Evolutionary conservation across 2,797 vertebrate species (phyloP), one percentile per base, ranked within the genome.

Genomic region (Forpus xanthops): DNA sequence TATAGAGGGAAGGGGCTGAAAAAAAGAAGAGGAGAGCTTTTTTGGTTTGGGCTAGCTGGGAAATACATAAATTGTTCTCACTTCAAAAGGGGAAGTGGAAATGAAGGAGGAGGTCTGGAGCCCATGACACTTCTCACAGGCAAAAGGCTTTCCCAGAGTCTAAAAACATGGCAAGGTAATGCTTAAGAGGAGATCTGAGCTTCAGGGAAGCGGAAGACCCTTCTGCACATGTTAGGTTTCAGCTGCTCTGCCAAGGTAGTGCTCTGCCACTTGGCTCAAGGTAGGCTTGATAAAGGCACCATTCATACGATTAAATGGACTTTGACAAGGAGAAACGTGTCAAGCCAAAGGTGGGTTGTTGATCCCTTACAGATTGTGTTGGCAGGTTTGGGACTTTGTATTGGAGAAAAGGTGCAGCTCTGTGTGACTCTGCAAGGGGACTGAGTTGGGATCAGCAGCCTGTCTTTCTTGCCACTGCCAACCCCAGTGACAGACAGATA

Each of bases 181-280:
- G 58, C 27, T 86, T 21, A 27, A 21, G 80, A 52, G 13, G 15
- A 78, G 58, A 47, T 27, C 24, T 61, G 61, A 75, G 14, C 45
- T 65, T 42, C 1, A 0, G 20, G 44, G 7, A 7, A 68, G 30
- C 3, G 2, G 18, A 30, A 6, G 12, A 33, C 28, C 25, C 11
- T 39, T 62, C 72, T 89, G 56, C 8, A 42, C 44, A 27, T 0
- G 0, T 5, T 23, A 27, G 18, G n/a, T 72, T 75, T 84, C 33
- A 65, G 2, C 45, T 76, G 28, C 55, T 76, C 39, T 73, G 60
- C 28, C 64, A 52, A 52, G n/a, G 42, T 33, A 18, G 20, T 35
- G 47, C 44, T 76, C 60, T 82, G 39, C 49, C 45, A 9, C 61
- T 37, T 90, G 61, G 44, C 33, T 75, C 66, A 68, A 74, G 45